A percentile compares a stretch with the other conserved stretches of the same genome.
These are phyloP conservation scores for Eulemur albifrons DNA, from an alignment of 2,797 vertebrate species.

Conservation along the genomic window DNA sequence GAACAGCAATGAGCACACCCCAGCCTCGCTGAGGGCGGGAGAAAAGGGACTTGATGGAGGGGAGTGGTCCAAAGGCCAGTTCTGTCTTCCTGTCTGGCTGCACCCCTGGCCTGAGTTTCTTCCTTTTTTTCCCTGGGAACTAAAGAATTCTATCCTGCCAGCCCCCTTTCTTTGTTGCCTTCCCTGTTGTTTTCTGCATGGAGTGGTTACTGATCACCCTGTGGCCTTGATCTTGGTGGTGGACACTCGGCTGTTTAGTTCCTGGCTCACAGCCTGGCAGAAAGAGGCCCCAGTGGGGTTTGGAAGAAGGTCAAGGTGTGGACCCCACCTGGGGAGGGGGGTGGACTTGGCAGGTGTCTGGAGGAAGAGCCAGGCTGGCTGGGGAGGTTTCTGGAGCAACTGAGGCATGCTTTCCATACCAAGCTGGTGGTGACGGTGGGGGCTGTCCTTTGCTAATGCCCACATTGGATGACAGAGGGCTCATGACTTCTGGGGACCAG, in stretches of 20 bases:
- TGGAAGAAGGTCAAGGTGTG: not conserved
- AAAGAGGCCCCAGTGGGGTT: not conserved
- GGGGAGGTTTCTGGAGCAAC: not conserved
- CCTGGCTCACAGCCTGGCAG: not conserved
- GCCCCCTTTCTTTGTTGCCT: not conserved
- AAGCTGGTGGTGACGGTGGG: not conserved
- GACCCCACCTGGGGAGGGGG: not conserved
- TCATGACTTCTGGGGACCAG: not conserved
- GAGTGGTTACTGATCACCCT: not conserved
- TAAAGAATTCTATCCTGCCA: not conserved
- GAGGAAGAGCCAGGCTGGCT: too few species aligned
- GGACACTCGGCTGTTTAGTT: not conserved
- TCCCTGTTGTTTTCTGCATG: not conserved
- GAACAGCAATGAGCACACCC: not conserved
- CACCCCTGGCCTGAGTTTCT: not conserved
- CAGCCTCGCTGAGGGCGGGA: not conserved
- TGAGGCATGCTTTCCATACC: not conserved
- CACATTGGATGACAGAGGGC: rapidly evolving
- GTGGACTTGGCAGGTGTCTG: not conserved
- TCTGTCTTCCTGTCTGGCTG: too few species aligned
- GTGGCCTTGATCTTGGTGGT: not conserved
- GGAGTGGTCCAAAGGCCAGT: too few species aligned
- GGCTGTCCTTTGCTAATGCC: not conserved
- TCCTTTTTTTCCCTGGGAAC: not conserved
- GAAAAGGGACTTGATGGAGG: not conserved